These are phyloP conservation scores for Colaptes auratus DNA, from an alignment of 2,113 vertebrate species.

Conservation along the genomic window DNA sequence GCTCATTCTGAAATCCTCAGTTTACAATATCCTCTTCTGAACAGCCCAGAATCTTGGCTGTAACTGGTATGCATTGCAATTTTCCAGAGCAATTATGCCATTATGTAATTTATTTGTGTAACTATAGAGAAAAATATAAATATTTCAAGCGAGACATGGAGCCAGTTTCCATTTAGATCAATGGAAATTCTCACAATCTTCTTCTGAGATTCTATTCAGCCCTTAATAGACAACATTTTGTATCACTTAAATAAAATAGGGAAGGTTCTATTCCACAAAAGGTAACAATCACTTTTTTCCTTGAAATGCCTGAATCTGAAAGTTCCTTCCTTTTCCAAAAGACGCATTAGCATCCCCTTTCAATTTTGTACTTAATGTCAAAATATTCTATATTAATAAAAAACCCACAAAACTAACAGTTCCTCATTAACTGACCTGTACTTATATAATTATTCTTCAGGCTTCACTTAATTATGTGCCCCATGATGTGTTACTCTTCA, in stretches of 20 bases:
- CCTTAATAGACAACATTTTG: neutral
- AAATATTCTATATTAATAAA: neutral
- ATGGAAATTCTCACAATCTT: neutral
- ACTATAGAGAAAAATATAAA: neutral
- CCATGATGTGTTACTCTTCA: constrained; percentile 26
- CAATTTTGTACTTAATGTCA: constrained; percentile 16
- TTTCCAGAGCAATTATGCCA: neutral
- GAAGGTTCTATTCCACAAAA: neutral
- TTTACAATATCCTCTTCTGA: neutral
- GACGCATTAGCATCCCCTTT: neutral
- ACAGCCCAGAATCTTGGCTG: neutral
- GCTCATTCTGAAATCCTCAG: neutral
- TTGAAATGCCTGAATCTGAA: neutral
- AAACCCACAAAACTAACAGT: neutral
- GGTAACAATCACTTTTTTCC: neutral
- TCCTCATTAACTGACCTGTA: constrained; percentile 19
- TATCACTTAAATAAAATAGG: neutral
- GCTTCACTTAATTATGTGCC: constrained; percentile 41
- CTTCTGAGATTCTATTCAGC: neutral
- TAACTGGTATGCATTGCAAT: neutral
- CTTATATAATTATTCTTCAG: constrained; percentile 39
- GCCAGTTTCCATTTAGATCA: neutral
- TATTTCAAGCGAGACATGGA: neutral
- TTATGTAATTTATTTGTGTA: neutral
- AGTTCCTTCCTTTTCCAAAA: neutral